phyloP scores from a whole-genome alignment of 2,113 vertebrate species.

The Phrynosoma platyrhinos region DNA sequence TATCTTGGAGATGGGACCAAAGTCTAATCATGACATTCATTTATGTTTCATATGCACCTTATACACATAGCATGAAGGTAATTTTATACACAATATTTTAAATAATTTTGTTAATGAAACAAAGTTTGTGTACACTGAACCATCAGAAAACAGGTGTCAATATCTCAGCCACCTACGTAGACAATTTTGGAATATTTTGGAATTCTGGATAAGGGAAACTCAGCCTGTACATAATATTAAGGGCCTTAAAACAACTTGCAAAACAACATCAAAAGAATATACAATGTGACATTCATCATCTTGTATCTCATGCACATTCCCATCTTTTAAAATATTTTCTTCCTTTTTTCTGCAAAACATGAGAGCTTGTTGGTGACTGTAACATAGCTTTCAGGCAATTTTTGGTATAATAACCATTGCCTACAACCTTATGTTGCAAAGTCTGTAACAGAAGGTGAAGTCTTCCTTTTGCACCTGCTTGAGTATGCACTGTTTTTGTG shows the following conservation, averaged over 20 bases:
- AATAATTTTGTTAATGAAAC: no score
- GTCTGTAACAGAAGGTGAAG: neutral
- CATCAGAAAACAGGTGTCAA: no score
- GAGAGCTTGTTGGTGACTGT: neutral
- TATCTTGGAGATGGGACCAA: no score
- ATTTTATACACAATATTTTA: no score
- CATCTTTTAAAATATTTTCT: neutral
- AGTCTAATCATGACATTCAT: no score
- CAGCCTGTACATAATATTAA: neutral
- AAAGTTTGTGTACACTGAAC: no score
- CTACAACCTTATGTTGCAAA: neutral
- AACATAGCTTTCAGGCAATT: neutral
- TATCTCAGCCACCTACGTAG: no score
- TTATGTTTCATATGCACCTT: no score
- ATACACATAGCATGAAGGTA: no score
- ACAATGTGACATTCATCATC: neutral
- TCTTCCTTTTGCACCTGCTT: neutral
- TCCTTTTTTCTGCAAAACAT: neutral
- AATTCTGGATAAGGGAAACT: no score
- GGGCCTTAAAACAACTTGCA: neutral
- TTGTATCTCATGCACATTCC: neutral
- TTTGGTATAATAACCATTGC: neutral
- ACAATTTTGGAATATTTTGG: no score
- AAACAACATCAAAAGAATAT: neutral
- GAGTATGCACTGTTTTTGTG: neutral